Conservation (phyloP, 2,113 vertebrate species). For the Platichthys flesus region DNA sequence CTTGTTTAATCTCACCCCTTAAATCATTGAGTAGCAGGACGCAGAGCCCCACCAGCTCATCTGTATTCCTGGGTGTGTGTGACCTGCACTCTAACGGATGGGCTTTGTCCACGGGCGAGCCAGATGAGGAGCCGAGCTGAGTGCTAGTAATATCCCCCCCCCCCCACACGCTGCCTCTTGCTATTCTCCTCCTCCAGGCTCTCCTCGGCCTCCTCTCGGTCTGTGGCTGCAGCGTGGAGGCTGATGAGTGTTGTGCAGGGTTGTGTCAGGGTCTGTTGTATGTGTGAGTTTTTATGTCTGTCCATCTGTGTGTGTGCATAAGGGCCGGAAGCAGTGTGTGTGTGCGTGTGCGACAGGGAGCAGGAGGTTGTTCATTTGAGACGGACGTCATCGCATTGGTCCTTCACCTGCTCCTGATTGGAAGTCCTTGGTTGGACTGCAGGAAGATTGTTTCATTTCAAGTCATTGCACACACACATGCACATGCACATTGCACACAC, state of each 20-base stretch:
- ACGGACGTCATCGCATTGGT: too few relatives aligned
- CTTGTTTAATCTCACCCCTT: slow-evolving; percentile 59
- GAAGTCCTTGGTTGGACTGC: too few relatives aligned
- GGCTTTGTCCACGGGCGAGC: slow-evolving; percentile 69
- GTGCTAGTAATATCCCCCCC: slow-evolving; percentile 29
- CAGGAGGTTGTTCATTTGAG: too few relatives aligned
- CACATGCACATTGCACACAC: too few relatives aligned
- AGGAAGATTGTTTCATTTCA: too few relatives aligned
- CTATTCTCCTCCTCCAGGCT: slow-evolving; percentile 43
- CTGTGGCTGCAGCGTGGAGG: slow-evolving; percentile 29
- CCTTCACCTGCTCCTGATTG: too few relatives aligned
- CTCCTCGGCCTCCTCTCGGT: slow-evolving; percentile 25
- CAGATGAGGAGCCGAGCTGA: slow-evolving; percentile 68
- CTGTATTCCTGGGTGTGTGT: slow-evolving; percentile 73
- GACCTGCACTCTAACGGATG: slow-evolving; percentile 74
- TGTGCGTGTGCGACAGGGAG: too few relatives aligned
- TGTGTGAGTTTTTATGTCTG: too few relatives aligned
- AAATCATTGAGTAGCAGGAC: slow-evolving; percentile 67
- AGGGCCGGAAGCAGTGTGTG: too few relatives aligned
- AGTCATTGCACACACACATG: too few relatives aligned
- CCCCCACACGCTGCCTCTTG: slow-evolving; percentile 23
- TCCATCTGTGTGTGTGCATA: too few relatives aligned
- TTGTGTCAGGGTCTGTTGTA: too few relatives aligned
- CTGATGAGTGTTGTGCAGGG: slow-evolving; percentile 20
- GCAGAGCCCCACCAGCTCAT: slow-evolving; percentile 60